Conservation (phyloP, 2,888 invertebrate genomes). For the Rhorus exstirpatorius region DNA sequence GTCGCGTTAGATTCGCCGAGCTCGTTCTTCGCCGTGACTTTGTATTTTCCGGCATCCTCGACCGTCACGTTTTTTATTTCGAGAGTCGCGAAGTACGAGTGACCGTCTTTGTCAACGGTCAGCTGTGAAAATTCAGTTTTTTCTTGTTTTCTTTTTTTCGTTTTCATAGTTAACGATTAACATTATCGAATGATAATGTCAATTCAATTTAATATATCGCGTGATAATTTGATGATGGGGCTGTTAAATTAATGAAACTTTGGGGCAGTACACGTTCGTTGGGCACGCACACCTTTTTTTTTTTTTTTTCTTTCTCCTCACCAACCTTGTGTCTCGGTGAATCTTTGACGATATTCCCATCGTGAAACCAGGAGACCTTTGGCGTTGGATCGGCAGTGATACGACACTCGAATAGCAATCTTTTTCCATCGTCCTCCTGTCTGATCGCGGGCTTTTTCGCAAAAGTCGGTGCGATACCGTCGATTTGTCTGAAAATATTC, state of each 20-base stretch:
- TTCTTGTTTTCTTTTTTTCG: neutral
- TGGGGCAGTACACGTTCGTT: no score
- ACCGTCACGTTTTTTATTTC: conserved; percentile 98
- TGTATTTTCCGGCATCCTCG: conserved; percentile 98
- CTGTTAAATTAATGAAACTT: no score
- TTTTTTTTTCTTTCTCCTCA: conserved; percentile 2
- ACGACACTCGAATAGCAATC: conserved; percentile 97
- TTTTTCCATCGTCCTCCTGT: conserved; percentile 98
- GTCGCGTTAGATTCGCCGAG: conserved; percentile 99
- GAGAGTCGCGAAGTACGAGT: conserved; percentile 96
- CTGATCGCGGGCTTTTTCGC: conserved; percentile 98
- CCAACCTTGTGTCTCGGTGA: conserved; percentile 94
- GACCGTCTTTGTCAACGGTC: conserved; percentile 95
- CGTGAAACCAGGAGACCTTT: conserved; percentile 96
- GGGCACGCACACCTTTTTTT: no score
- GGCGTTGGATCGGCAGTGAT: conserved; percentile 97
- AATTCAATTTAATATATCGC: no score
- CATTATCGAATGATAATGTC: no score
- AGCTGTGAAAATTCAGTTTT: conserved; percentile 88
- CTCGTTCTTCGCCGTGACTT: conserved; percentile 98
- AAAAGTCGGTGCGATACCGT: conserved; percentile 98
- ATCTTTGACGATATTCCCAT: conserved; percentile 93
- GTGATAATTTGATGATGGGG: no score
- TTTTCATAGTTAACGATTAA: no score
- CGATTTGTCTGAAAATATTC: conserved; percentile 93